Percentiles rank a stretch among this genome's conserved stretches.
These are phyloP conservation scores for Therioaphis trifolii DNA, from an alignment of 2,888 invertebrate genomes.

Conservation along the genomic window DNA sequence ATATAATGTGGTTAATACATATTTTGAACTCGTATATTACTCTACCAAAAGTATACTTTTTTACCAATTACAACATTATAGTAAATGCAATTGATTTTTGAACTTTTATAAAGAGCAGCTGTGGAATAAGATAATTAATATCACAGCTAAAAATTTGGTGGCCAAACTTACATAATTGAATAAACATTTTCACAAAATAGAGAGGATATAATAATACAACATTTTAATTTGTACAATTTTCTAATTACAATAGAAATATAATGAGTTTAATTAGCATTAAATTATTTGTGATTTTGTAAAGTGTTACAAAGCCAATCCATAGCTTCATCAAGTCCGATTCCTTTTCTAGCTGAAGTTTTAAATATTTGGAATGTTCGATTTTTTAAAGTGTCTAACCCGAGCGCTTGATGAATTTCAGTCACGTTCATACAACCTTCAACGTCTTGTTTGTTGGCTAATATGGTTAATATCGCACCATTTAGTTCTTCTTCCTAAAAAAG, in stretches of 20 bases:
- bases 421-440: constrained; percentile 97
- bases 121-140: not conserved
- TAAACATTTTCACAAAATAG: constrained; percentile 33
- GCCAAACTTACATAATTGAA: constrained; percentile 27
- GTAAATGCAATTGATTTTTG: constrained; percentile 5
- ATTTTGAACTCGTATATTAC: not conserved
- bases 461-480: constrained; percentile 93
- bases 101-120: not conserved
- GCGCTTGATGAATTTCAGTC: constrained; percentile 95
- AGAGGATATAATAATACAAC: constrained; percentile 16
- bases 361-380: constrained; percentile 99
- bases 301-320: constrained; percentile 99
- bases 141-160: constrained; percentile 47
- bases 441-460: constrained; percentile 99
- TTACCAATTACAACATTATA: not conserved
- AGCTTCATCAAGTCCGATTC: constrained; percentile 97
- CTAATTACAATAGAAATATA: constrained; percentile 47
- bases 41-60: not conserved
- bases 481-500: constrained; percentile 90
- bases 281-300: constrained; percentile 86
- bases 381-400: constrained; percentile 93
- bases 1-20: constrained; percentile 2
- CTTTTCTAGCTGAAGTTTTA: constrained; percentile 98
- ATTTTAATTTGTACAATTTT: constrained; percentile 45
- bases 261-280: not conserved